Evolutionary conservation across 2,113 vertebrate species (phyloP).

Genomic region (Eulemur rufifrons): DNA sequence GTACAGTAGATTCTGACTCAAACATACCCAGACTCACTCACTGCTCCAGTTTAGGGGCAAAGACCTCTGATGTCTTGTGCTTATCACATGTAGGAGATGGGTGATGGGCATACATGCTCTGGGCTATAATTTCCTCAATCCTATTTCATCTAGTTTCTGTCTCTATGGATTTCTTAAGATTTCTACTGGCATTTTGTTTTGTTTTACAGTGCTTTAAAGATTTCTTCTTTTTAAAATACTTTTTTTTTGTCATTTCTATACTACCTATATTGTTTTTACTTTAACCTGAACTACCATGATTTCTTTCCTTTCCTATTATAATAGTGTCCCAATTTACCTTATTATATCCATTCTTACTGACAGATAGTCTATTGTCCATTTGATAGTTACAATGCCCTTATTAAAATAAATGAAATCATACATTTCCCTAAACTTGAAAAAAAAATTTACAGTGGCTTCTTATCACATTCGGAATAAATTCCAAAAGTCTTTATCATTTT

Average conservation of each 20-base stretch:
- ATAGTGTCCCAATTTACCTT: not conserved
- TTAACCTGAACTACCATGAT: not conserved
- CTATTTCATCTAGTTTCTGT: not conserved
- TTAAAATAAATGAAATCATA: no score
- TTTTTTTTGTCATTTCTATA: slow-evolving; percentile 4
- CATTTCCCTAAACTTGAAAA: no score
- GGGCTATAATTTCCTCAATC: not conserved
- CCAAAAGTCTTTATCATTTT: no score
- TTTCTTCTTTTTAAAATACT: slow-evolving; percentile 21
- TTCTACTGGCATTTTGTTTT: slow-evolving; percentile 5
- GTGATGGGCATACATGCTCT: not conserved
- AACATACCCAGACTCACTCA: not conserved
- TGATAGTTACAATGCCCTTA: no score
- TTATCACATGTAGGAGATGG: not conserved
- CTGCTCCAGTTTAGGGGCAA: not conserved
- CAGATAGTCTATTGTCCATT: no score
- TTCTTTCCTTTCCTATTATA: slow-evolving; percentile 17
- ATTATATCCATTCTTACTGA: not conserved
- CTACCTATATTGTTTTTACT: not conserved
- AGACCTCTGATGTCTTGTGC: not conserved
- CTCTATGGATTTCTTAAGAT: not conserved
- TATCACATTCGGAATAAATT: no score
- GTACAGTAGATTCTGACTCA: not conserved
- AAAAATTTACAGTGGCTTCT: no score
- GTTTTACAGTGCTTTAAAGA: slow-evolving; percentile 16